These are phyloP conservation scores for Drosophila kuntzei DNA, from an alignment of 2,888 invertebrate species.

Conservation along the genomic window DNA sequence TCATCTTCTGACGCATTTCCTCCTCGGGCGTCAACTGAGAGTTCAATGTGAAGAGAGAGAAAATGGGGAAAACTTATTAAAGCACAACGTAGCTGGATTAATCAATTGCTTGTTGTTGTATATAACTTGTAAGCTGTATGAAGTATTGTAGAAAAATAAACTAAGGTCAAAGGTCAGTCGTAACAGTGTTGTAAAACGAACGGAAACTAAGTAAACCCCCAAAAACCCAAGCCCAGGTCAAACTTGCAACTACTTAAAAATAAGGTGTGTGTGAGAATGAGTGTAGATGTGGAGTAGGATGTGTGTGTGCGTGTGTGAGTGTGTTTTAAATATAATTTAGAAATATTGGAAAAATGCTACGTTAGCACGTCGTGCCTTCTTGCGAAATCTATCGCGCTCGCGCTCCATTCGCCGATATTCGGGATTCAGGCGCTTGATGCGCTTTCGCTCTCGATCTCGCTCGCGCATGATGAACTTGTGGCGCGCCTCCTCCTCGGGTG, in stretches of 20 bases:
- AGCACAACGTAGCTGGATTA: conserved; percentile 59
- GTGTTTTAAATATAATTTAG: conserved; percentile 52
- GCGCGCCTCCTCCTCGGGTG: conserved; percentile 79
- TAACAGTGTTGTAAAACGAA: conserved; percentile 1
- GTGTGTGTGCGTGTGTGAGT: conserved; percentile 27
- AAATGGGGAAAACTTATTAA: conserved; percentile 63
- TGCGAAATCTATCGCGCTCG: conserved; percentile 81
- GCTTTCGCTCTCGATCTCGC: conserved; percentile 80
- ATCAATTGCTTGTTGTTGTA: conserved; percentile 45
- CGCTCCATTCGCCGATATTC: conserved; percentile 81
- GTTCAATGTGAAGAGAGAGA: conserved; percentile 11
- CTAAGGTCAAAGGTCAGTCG: conserved; percentile 39
- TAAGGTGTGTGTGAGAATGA: conserved; percentile 16
- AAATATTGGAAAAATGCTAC: conserved; percentile 80
- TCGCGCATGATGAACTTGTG: conserved; percentile 82
- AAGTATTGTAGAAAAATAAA: conserved; percentile 7
- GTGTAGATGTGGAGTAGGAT: conserved; percentile 19
- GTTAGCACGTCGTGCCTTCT: conserved; percentile 82
- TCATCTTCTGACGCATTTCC: conserved; percentile 82
- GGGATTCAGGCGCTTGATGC: conserved; percentile 79
- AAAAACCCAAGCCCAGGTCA: conserved; percentile 21
- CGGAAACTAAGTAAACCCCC: conserved; percentile 1
- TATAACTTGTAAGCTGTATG: conserved; percentile 23
- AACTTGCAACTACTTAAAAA: conserved; percentile 30
- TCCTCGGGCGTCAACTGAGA: conserved; percentile 84